Evolutionary conservation across 2,113 vertebrate genomes (phyloP).

Genomic region (Lucifuga dentata): DNA sequence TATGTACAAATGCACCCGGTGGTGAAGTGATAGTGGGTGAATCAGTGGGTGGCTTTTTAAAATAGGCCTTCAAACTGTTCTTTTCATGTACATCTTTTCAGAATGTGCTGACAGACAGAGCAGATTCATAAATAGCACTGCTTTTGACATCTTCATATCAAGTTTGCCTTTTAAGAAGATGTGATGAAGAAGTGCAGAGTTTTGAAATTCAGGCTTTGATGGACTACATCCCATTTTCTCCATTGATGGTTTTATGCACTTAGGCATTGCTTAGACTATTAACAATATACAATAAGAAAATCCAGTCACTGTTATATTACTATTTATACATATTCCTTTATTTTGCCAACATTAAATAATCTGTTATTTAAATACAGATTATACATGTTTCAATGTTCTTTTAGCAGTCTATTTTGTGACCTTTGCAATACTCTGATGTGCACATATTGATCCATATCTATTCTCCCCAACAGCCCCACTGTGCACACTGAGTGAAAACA

Average conservation of each 20-base stretch:
- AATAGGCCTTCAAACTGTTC: constrained; percentile 58
- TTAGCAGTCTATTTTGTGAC: no score
- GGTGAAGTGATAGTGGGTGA: constrained; percentile 43
- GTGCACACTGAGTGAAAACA: no score
- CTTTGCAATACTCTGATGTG: no score
- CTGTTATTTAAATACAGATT: no score
- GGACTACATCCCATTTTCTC: not conserved
- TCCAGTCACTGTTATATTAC: no score
- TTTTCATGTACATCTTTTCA: constrained; percentile 32
- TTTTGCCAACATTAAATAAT: no score
- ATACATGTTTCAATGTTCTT: no score
- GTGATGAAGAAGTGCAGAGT: constrained; percentile 10
- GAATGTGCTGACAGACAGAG: constrained; percentile 20
- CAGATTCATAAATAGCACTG: constrained; percentile 29
- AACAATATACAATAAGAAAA: no score
- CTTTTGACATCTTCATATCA: constrained; percentile 34
- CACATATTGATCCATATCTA: no score
- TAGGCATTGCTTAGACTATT: no score
- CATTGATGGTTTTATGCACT: not conserved
- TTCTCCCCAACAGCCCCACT: no score
- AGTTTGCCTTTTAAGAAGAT: constrained; percentile 17
- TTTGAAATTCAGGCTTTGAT: not conserved
- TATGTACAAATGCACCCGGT: constrained; percentile 22
- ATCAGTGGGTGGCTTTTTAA: constrained; percentile 60
- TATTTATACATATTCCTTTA: no score